Evolutionary conservation across 30 jellyfish, hydroid and myxozoan genomes (phyloP), one percentile per base, ranked within the genome.

Genomic region (Rhopilema esculentum): DNA sequence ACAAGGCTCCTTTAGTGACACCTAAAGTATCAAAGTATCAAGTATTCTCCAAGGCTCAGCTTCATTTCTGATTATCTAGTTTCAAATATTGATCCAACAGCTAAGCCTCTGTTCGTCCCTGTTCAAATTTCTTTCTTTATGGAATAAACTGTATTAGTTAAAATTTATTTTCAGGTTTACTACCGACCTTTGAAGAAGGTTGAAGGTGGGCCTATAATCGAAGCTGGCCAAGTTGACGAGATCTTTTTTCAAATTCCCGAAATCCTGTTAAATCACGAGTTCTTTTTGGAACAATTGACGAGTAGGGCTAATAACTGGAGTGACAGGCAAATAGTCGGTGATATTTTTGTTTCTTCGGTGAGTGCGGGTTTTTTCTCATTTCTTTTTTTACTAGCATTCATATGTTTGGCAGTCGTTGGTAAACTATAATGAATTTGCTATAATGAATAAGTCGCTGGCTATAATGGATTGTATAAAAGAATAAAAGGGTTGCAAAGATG

Each of bases 161-260:
- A 22, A 18, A 1, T 69, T 40, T 30, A 18, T 70, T 68, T 83
- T 17, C 79, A 95, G 99, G 92, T 88, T 70, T 90, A 75, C 80
- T 89, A 84, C 79, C 83, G 91, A 81, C 99, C 99, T 6, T 50
- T 95, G 79, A 95, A 95, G 63, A 80, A 92, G 67, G 89, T 97
- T 1, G 99, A 95, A 61, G 93, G 89, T 33, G 93, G 88, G 26
- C 66, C 77, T 48, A 50, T 95, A 27, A 95, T 95, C 62, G 99
- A 95, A 72, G 85, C 97, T 69, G 64, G 91, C 0, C 95, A 86
- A 23, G 99, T 95, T 16, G 99, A 95, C 72, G 99, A 95, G 68
- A 95, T 95, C 50, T 95, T 95, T 65, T 90, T 74, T 67, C 99
- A 95, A 83, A 95, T 95, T 8, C 99, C 99, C 31, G 99, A 95